Evolutionary conservation across 2,113 vertebrate species (phyloP).

Genomic region (Poicephalus meyeri): DNA sequence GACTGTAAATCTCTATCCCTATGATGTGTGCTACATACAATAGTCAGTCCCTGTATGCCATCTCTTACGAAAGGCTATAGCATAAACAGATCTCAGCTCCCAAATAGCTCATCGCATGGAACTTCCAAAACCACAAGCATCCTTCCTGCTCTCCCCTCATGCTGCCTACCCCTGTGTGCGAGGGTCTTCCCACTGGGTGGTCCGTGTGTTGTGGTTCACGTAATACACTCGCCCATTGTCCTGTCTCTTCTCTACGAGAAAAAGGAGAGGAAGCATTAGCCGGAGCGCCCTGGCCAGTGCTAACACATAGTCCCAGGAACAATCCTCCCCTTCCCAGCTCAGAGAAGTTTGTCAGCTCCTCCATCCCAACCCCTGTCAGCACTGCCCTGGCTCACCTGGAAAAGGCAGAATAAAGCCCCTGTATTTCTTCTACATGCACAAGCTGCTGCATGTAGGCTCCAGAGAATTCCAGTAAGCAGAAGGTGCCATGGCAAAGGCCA

Average conservation of each 20-base stretch:
- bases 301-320: neutral
- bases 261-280: neutral
- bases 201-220: constrained; percentile 98
- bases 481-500: neutral
- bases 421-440: rapidly evolving
- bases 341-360: neutral
- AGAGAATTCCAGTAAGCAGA: rapidly evolving
- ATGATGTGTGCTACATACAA: no score
- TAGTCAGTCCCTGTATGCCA: no score
- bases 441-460: neutral
- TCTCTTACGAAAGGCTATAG: no score
- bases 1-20: no score
- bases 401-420: neutral
- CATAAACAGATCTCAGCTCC: neutral
- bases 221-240: constrained; percentile 97
- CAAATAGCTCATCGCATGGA: rapidly evolving
- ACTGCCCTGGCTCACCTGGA: neutral
- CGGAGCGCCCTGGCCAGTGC: neutral
- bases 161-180: constrained; percentile 93
- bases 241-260: constrained; percentile 90
- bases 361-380: neutral
- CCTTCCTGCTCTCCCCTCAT: neutral
- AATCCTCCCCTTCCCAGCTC: neutral
- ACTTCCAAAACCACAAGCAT: neutral
- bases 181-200: constrained; percentile 98